A percentile compares a stretch with the other conserved stretches of the same genome.
These are phyloP conservation scores for Esox niger DNA, from an alignment of 2,113 vertebrate species.

Conservation along the genomic window DNA sequence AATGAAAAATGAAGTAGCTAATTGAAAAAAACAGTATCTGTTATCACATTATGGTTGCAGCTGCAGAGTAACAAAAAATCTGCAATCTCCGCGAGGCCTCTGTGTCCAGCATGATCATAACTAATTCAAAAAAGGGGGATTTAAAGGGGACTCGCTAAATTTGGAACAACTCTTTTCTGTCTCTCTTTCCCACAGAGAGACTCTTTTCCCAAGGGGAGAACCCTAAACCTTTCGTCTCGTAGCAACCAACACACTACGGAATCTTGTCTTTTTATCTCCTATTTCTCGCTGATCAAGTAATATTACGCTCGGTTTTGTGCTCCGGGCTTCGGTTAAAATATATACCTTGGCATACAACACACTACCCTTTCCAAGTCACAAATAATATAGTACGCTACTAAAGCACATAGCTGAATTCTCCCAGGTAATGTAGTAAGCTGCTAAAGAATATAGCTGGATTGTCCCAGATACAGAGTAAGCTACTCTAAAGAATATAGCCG, in stretches of 20 bases:
- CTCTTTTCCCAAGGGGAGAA: slow-evolving; percentile 34
- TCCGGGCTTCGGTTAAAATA: too few species aligned
- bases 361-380: slow-evolving; percentile 10
- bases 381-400: not conserved
- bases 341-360: too few species aligned
- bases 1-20: too few species aligned
- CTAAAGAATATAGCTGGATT: too few species aligned
- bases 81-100: slow-evolving; percentile 1
- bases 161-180: not conserved
- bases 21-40: too few species aligned
- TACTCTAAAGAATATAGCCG: too few species aligned
- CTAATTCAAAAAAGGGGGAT: slow-evolving; percentile 26
- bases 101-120: slow-evolving; percentile 14
- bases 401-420: too few species aligned
- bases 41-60: too few species aligned
- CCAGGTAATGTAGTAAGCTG: too few species aligned
- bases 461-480: too few species aligned
- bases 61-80: slow-evolving; percentile 10
- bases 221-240: slow-evolving; percentile 39
- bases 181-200: slow-evolving; percentile 15
- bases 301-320: slow-evolving; percentile 9
- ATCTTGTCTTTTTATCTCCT: slow-evolving; percentile 36
- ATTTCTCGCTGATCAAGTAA: slow-evolving; percentile 8
- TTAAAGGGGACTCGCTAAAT: not conserved
- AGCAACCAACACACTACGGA: slow-evolving; percentile 56